Conservation (phyloP, 2,797 vertebrate species). For the Furcifer pardalis region DNA sequence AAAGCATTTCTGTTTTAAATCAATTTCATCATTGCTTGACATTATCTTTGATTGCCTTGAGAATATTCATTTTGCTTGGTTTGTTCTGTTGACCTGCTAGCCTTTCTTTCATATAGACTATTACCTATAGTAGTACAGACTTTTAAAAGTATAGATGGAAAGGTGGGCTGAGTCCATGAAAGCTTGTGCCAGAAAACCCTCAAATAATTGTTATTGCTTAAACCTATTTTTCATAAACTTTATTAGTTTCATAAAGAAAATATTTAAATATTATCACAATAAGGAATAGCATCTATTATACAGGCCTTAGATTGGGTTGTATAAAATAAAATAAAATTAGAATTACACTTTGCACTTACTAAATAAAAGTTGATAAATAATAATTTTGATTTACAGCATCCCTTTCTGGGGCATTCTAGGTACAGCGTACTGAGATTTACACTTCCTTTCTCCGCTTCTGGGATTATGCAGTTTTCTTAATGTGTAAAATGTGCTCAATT, state of each 20-base stretch:
- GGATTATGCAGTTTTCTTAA: too few species aligned
- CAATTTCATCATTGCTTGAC: conserved; percentile 28
- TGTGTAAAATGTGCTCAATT: background rate
- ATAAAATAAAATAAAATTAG: conserved; percentile 4
- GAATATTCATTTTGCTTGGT: conserved; percentile 9
- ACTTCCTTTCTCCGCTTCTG: too few species aligned
- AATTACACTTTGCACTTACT: conserved; percentile 7
- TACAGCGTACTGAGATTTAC: too few species aligned
- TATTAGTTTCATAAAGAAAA: conserved; percentile 13
- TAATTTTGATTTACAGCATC: too few species aligned
- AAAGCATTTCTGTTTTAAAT: conserved; percentile 9
- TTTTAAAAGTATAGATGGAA: background rate
- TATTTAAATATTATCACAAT: conserved; percentile 26
- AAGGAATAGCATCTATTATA: background rate
- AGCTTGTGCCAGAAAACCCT: too few species aligned
- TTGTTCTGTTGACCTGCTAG: conserved; percentile 11
- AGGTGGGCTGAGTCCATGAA: too few species aligned
- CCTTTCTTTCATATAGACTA: conserved; percentile 19
- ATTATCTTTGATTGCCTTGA: conserved; percentile 7
- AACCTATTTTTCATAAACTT: background rate
- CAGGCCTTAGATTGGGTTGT: background rate
- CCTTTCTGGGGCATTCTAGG: too few species aligned
- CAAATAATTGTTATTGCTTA: too few species aligned
- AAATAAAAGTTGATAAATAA: too few species aligned
- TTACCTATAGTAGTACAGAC: background rate